Evolutionary conservation across 64 coral and sea anemone species (phyloP).

Genomic region (Stylophora pistillata): DNA sequence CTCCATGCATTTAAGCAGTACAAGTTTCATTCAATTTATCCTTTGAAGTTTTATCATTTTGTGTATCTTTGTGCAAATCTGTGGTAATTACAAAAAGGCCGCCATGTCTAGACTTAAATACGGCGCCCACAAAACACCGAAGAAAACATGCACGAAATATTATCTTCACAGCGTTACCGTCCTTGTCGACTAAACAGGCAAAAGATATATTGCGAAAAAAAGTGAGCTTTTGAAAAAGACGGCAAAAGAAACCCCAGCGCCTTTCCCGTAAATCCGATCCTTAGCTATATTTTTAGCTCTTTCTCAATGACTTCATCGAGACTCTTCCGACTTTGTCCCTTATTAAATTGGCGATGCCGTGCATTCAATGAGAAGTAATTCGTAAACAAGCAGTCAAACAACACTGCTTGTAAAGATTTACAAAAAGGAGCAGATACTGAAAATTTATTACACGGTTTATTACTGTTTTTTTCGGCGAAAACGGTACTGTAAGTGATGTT

Average conservation of each 20-base stretch:
- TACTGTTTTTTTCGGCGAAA: constrained; percentile 24
- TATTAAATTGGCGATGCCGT: constrained; percentile 31
- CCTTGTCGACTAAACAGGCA: constrained; percentile 38
- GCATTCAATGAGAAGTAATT: constrained; percentile 41
- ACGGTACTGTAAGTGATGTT: constrained; percentile 36
- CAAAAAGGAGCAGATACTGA: constrained; percentile 25
- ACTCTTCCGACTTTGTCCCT: neutral
- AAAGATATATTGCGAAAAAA: constrained; percentile 44
- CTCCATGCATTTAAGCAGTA: constrained; percentile 28
- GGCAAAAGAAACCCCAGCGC: constrained; percentile 25
- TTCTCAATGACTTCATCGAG: constrained; percentile 33
- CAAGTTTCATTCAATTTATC: constrained; percentile 38
- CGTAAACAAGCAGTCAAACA: constrained; percentile 37
- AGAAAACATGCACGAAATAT: constrained; percentile 39
- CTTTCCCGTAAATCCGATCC: constrained; percentile 5
- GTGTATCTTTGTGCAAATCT: constrained; percentile 38
- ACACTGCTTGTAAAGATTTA: constrained; percentile 44
- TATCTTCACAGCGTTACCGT: constrained; percentile 36
- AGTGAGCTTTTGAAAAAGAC: constrained; percentile 40
- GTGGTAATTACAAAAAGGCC: constrained; percentile 43
- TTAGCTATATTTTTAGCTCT: constrained; percentile 36
- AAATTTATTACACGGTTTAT: constrained; percentile 32
- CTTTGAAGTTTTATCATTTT: constrained; percentile 21
- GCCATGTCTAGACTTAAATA: constrained; percentile 43
- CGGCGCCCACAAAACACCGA: constrained; percentile 38